phyloP scores from a whole-genome alignment of 2,888 invertebrate genomes.

The Eupeodes latifasciatus region DNA sequence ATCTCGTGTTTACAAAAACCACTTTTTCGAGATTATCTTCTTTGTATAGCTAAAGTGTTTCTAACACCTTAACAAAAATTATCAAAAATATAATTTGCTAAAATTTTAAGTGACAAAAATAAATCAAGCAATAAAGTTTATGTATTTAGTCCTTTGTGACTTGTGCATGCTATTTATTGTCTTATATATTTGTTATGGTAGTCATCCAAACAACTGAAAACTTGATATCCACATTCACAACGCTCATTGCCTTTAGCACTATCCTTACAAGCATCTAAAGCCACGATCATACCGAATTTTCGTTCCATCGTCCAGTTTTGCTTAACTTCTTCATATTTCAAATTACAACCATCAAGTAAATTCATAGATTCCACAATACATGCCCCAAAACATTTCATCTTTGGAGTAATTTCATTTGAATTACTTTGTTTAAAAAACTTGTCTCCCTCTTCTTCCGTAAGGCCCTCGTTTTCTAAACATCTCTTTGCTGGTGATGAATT shows the following conservation, averaged over 20 bases:
- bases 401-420: neutral
- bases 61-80: too few relatives aligned
- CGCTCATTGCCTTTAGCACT: neutral
- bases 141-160: too few relatives aligned
- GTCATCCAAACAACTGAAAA: neutral
- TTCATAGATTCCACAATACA: neutral
- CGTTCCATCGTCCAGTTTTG: neutral
- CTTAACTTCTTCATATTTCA: conserved; percentile 2
- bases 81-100: too few relatives aligned
- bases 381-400: neutral
- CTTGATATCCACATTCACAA: neutral
- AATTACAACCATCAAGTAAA: neutral
- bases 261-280: conserved; percentile 4
- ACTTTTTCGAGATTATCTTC: too few relatives aligned
- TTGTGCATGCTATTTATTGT: too few relatives aligned
- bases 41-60: too few relatives aligned
- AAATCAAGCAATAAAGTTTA: too few relatives aligned
- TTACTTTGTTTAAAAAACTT: neutral
- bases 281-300: neutral
- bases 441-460: neutral
- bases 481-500: too few relatives aligned
- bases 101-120: too few relatives aligned
- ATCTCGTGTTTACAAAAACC: too few relatives aligned
- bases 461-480: neutral
- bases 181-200: neutral